Evolutionary conservation across 2,888 invertebrate genomes (phyloP), one percentile per base, ranked within the genome.

Genomic region (Chrysolina oricalcia): DNA sequence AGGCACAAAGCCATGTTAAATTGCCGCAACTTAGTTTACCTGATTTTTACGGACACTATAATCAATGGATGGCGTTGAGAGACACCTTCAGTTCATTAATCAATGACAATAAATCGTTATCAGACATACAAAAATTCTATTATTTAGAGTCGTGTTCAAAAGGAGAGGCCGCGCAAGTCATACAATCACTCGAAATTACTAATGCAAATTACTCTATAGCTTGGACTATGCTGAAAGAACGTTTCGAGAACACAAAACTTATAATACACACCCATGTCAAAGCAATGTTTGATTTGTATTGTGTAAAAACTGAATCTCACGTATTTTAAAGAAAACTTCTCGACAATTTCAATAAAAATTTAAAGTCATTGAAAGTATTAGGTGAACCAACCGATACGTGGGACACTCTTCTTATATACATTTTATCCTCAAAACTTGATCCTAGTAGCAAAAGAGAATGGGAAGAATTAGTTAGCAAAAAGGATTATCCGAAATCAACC

Each of bases 231-330:
- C 48, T 68, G 8, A 67, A 63, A 19, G 59, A 56, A 17, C 56
- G 68, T 11, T 73, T 41, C 35, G 67, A 73, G 2, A 68, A 73
- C 35, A 67, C 53, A 73, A 41, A 72, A n/a, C 50, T 73, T 62
- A 59, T 80, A 43, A 53, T 79, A 64, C 74, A 77, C 40, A 72
- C 71, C 63, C 78, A 78, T 71, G 53, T 76, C n/a, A 76, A 74
- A 50, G 63, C 68, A 4, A 40, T 78, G 27, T 76, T 78, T 43
- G 63, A 72, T 35, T n/a, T 76, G 5, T 50, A 77, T 59, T 21
- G 23, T n/a, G 43, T 70, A n/a, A 23, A 21, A 6, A 62, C 15
- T n/a, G 63, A 72, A 70, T 77, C 78, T 10, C 62, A 66, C 46
- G 17, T 19, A 59, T 19, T 17, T 15, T 19, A 75, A 11, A 59